Evolutionary conservation across 2,113 vertebrate species (phyloP), one percentile per base, ranked within the genome.

Genomic region (Otus sunia): DNA sequence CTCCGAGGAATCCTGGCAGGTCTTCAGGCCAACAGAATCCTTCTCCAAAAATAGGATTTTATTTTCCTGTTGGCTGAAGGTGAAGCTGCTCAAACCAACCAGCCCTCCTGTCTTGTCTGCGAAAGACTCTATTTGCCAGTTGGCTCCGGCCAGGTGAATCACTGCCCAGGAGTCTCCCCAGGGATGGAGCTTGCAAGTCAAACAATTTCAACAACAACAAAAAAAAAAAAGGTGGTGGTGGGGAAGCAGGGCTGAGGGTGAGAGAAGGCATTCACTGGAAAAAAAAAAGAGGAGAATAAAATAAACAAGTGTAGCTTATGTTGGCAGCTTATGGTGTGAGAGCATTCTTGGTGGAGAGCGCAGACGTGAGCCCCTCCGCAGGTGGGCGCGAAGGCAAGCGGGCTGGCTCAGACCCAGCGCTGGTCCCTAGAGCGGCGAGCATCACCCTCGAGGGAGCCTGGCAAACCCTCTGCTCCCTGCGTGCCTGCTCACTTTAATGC

Each of bases 31-130:
- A 88, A 86, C 94, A 96, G 88, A 97, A 96, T 96, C 91, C 72
- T 96, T 90, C 94, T 98, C 97, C 96, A 98, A 98, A 98, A 98
- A 98, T 97, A 96, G 97, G 97, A 96, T 96, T 98, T 97, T 95
- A 97, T 97, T 98, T 98, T 97, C 96, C 97, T 98, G 96, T 97
- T 98, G 98, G 98, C 97, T 95, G 93, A 94, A 85, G 85, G 92
- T 92, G 84, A 96, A 74, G 60, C 88, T 92, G 96, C 88, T 97
- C 91, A 77, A 96, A 96, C 89, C 84, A 96, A 97, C 83, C 92
- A 89, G 63, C 88, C 71, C 96, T 97, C 97, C 90, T 84, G 95
- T 94, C 96, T 94, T 98, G 97, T 98, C 97, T 96, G 94, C 36
- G 9, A 97, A 98, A 96, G 63, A 62, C 78, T 72, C 45, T 55